Base-by-base conservation (phyloP, 35 echinoderm and acorn worm species). In the Ptychodera flava region DNA sequence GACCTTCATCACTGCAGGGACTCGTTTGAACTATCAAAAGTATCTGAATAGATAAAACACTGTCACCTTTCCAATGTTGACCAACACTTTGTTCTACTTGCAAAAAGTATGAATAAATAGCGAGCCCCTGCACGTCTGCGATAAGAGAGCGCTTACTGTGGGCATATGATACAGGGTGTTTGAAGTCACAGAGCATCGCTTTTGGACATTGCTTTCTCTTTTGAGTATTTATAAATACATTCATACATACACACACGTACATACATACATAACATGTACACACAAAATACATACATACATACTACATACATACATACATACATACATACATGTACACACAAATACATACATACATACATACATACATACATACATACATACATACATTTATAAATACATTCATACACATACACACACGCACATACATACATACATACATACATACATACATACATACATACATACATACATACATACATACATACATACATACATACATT, bases 361-460 rank as follows among this genome's bases (percentile, higher is more conserved):
- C 22, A 64, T 22, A 64, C 22, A 64, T 22, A 22, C 22, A 64
- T 22, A 22, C 22, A 64, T 22, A 64, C 22, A 64, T 22, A 64
- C 22, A 64, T 22, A 64, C 45, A 64, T 22, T 12, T 22, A 64
- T 64, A 64, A 6, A 64, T 64, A 64, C 45, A 64, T 64, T 12
- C 45, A 64, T 64, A 22, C 45, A 64, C 22, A 64, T 22, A 64
- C 45, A 64, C 45, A 64, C 45, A 64, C 45, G 22, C 22, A 64
- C 45, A 64, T 64, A 64, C 45, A 64, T 64, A 64, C 45, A 64
- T 64, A 64, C 45, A 64, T 64, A 64, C 45, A 64, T 64, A 64
- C 45, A 64, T 64, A 64, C 45, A 64, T 64, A 64, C 45, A 64
- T 64, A 64, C 45, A 64, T 64, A 64, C 45, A 64, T 64, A 22